phyloP scores from a whole-genome alignment of 2,797 vertebrate genomes.

The Aselliscus stoliczkanus region DNA sequence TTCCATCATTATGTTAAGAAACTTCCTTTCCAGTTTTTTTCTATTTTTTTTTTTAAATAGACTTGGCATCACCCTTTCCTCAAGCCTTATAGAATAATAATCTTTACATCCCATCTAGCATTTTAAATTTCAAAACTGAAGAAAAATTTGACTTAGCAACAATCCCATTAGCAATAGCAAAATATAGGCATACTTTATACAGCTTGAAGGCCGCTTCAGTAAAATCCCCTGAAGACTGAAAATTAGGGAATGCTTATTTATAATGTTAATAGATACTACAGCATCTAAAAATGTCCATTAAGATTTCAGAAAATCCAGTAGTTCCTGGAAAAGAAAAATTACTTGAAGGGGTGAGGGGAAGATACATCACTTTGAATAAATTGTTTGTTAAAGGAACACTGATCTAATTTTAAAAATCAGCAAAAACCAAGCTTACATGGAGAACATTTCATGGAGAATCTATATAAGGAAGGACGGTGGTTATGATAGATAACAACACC shows the following conservation, averaged over 20 bases:
- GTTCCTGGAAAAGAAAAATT: slow-evolving; percentile 26
- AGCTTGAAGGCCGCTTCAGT: slow-evolving; percentile 27
- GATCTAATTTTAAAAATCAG: slow-evolving; percentile 8
- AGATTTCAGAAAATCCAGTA: slow-evolving; percentile 24
- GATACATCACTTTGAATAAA: background rate
- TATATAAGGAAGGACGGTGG: background rate
- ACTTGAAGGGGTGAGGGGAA: background rate
- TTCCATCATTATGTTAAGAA: background rate
- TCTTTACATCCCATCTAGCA: slow-evolving; percentile 5
- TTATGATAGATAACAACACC: background rate
- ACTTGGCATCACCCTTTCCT: background rate
- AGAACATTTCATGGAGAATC: background rate
- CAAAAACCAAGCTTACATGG: background rate
- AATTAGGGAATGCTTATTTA: background rate
- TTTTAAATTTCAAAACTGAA: slow-evolving; percentile 50
- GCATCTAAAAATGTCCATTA: slow-evolving; percentile 25
- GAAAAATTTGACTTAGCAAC: slow-evolving; percentile 17
- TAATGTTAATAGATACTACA: background rate
- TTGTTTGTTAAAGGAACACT: background rate
- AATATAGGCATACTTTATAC: background rate
- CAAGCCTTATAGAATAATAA: slow-evolving; percentile 26
- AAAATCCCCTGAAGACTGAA: background rate
- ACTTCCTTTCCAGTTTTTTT: background rate
- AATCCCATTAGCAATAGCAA: background rate
- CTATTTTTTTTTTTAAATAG: slow-evolving; percentile 22